phyloP scores from a whole-genome alignment of 2,888 invertebrate species.

The Agapostemon virescens region DNA sequence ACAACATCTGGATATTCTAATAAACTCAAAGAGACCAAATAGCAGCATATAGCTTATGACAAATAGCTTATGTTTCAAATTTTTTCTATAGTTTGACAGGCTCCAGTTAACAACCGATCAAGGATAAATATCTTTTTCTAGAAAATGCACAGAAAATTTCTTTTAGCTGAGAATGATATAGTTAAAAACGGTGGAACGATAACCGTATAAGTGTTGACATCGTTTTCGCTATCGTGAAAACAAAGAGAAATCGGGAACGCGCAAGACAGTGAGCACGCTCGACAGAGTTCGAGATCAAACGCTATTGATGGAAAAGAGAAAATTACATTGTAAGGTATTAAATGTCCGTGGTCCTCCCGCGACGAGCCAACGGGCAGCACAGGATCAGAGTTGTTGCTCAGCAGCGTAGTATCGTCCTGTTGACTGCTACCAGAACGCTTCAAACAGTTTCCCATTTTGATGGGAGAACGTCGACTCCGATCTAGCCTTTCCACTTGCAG shows the following conservation, averaged over 20 bases:
- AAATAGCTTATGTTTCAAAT: not conserved
- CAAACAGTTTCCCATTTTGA: constrained; percentile 87
- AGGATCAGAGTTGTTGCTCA: constrained; percentile 76
- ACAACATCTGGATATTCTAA: not conserved
- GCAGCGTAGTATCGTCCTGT: constrained; percentile 77
- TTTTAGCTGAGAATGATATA: not conserved
- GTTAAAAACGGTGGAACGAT: not conserved
- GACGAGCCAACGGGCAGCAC: constrained; percentile 73
- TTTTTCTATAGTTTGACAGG: not conserved
- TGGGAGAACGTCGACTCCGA: constrained; percentile 11
- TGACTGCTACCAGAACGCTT: constrained; percentile 81
- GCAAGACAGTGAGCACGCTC: not conserved
- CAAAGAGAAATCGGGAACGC: not conserved
- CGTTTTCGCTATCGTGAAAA: not conserved
- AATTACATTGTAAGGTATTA: constrained; percentile 82
- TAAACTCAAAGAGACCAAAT: not conserved
- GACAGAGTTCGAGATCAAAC: not conserved
- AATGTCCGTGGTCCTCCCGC: constrained; percentile 83
- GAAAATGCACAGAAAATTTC: not conserved
- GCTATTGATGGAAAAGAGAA: constrained; percentile 17
- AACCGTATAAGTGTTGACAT: not conserved
- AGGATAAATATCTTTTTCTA: not conserved
- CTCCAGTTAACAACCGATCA: not conserved
- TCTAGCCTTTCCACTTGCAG: constrained; percentile 28
- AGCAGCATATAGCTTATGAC: not conserved